Evolutionary conservation across 1,140 invertebrate genomes (phyloP).

Genomic region (Platyscapa corneri): DNA sequence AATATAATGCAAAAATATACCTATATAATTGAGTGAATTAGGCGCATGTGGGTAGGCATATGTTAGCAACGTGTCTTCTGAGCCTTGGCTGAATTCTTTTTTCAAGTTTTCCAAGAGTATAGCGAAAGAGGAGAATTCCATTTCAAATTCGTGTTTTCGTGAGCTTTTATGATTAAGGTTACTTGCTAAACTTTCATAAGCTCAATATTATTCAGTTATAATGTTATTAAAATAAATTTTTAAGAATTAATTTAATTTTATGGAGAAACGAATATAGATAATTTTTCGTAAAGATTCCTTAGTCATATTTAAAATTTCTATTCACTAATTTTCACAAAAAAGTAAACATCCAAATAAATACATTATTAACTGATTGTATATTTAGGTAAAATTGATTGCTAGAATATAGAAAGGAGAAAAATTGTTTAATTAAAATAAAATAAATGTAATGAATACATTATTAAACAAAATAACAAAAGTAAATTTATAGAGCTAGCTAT

Average conservation of each 20-base stretch:
- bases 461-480: too few relatives aligned
- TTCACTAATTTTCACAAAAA: too few relatives aligned
- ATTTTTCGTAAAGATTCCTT: too few relatives aligned
- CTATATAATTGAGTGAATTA: neutral
- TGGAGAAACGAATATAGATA: too few relatives aligned
- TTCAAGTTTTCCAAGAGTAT: slow-evolving; percentile 21
- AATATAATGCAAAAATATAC: slow-evolving; percentile 18
- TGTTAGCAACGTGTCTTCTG: slow-evolving; percentile 9
- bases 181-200: neutral
- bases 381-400: too few relatives aligned
- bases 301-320: too few relatives aligned
- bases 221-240: neutral
- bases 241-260: neutral
- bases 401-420: too few relatives aligned
- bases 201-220: neutral
- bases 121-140: neutral
- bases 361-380: too few relatives aligned
- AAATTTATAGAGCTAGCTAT: too few relatives aligned
- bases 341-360: too few relatives aligned
- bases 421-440: too few relatives aligned
- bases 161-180: neutral
- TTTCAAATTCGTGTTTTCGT: neutral
- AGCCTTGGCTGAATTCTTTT: slow-evolving; percentile 27
- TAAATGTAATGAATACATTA: too few relatives aligned
- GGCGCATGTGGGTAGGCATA: neutral